Evolutionary conservation across 1,140 invertebrate species (phyloP).

Genomic region (Dendrolimus kikuchii): DNA sequence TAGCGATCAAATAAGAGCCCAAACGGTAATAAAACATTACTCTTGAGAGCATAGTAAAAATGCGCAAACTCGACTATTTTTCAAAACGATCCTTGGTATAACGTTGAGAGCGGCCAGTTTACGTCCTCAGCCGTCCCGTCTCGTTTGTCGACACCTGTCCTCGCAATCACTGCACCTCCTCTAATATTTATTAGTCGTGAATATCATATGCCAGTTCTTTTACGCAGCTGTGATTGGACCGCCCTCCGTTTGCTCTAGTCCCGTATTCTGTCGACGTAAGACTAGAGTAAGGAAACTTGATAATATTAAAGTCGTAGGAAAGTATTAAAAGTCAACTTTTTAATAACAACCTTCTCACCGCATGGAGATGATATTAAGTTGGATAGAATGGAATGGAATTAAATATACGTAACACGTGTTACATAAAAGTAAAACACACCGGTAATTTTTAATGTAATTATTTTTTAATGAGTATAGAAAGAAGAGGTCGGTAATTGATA

Average conservation of each 20-base stretch:
- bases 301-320: too few species aligned
- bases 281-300: too few species aligned
- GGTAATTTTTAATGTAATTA: too few species aligned
- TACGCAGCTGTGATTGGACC: conserved; percentile 33
- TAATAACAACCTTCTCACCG: too few species aligned
- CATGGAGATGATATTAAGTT: too few species aligned
- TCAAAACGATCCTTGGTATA: conserved; percentile 20
- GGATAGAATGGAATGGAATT: too few species aligned
- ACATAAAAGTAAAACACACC: too few species aligned
- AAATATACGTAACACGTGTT: too few species aligned
- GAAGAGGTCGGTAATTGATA: too few species aligned
- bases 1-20: background rate
- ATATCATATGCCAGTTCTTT: conserved; percentile 62
- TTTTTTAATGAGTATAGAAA: too few species aligned
- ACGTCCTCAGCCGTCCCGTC: conserved; percentile 8
- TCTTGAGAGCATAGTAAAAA: conserved; percentile 18
- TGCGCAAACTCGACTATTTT: conserved; percentile 19
- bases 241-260: conserved; percentile 11
- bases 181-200: conserved; percentile 70
- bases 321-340: too few species aligned
- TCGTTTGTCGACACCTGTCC: conserved; percentile 30
- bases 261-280: conserved; percentile 6
- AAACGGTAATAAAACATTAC: conserved; percentile 16
- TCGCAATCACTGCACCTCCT: conserved; percentile 64
- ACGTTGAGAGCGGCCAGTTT: conserved; percentile 18